Percentiles rank a stretch among this genome's conserved stretches.
phyloP scores from a whole-genome alignment of 2,888 invertebrate genomes.

The Polydrusus pterygomalis region DNA sequence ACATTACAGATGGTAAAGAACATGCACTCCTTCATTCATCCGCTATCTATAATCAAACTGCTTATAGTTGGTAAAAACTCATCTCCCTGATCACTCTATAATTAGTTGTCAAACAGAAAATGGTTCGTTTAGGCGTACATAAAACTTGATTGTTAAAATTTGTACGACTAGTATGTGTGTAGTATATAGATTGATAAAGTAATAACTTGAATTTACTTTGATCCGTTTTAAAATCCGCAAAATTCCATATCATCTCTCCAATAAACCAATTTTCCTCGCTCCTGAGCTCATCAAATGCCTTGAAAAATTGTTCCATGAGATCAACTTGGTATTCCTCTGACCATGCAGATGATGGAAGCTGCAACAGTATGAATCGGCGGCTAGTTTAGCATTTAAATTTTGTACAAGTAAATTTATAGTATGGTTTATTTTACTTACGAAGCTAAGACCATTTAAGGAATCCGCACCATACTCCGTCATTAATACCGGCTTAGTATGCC shows the following conservation, averaged over 20 bases:
- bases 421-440: slow-evolving; percentile 76
- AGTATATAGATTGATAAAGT: too few relatives aligned
- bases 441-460: slow-evolving; percentile 91
- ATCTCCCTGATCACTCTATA: too few relatives aligned
- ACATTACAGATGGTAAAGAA: too few relatives aligned
- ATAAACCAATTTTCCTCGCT: slow-evolving; percentile 85
- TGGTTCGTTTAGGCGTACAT: too few relatives aligned
- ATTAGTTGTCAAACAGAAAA: too few relatives aligned
- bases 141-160: too few relatives aligned
- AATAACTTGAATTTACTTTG: slow-evolving; percentile 75
- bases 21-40: too few relatives aligned
- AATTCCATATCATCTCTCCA: slow-evolving; percentile 99
- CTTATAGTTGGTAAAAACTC: too few relatives aligned
- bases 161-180: too few relatives aligned
- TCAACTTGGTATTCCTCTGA: slow-evolving; percentile 95
- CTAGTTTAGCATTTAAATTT: not conserved
- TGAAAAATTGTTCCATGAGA: slow-evolving; percentile 88
- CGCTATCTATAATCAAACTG: too few relatives aligned
- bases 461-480: slow-evolving; percentile 98
- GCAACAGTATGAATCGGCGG: slow-evolving; percentile 47
- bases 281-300: slow-evolving; percentile 89
- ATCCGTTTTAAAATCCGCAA: slow-evolving; percentile 97
- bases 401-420: not conserved
- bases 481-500: slow-evolving; percentile 90
- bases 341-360: slow-evolving; percentile 89